Evolutionary conservation across 2,888 invertebrate species (phyloP), one percentile per base, ranked within the genome.

Genomic region (Drosophila seclusa): DNA sequence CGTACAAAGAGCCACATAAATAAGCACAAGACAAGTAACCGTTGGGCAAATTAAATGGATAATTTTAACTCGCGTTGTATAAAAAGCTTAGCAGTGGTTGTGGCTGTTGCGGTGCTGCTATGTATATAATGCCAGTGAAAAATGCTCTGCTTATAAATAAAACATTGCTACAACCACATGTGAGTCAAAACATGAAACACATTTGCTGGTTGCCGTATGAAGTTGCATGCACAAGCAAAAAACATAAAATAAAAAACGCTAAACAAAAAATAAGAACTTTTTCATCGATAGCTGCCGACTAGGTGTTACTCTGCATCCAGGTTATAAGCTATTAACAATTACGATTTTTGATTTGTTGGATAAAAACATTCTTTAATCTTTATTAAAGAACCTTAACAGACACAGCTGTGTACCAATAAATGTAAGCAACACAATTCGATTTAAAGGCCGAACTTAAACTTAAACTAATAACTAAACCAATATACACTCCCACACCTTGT

Each of bases 101-200:
- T 45, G 60, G 38, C 42, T 24, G 13, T 21, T 27, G 34, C 31
- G 24, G 10, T 49, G 32, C 16, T 53, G 21, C 18, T 52, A 63
- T 29, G 29, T 29, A 7, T n/a, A 13, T 29, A 18, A 21, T 34
- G 21, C 29, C 79, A 63, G 24, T 32, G 48, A 36, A 70, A 66
- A 68, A 63, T 73, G 50, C 45, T 59, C 52, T 63, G 68, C 66
- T 83, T 74, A 87, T 89, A 89, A 89, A 89, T 89, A 89, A 84
- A 81, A 87, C 76, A 84, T 84, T 66, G 21, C 66, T 62, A 66
- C 55, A 68, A 66, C 55, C 75, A 62, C 73, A 79, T 80, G 74
- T 64, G 70, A 78, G 68, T 58, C 49, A 70, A 65, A 76, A 64
- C 78, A 86, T 68, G 66, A 73, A 71, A 60, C 64, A 60, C 64